Percentiles rank a stretch among this genome's conserved stretches.
Evolutionary conservation across 2,888 invertebrate species (phyloP).

Genomic region (Polydesmus complanatus): DNA sequence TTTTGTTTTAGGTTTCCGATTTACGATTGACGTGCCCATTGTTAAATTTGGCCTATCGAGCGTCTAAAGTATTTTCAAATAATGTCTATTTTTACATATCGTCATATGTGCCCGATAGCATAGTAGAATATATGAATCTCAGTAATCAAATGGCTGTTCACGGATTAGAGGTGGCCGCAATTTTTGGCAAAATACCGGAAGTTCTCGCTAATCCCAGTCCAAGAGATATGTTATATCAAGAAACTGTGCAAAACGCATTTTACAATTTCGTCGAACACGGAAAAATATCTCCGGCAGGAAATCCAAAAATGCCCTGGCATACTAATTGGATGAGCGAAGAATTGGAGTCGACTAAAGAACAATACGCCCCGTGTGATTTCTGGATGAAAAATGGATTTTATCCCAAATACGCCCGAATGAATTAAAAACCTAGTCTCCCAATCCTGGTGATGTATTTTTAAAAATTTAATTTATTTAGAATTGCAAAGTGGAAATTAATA

Average conservation of each 20-base stretch:
- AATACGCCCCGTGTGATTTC: conserved; percentile 58
- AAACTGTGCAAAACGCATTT: conserved; percentile 66
- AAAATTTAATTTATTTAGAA: no score
- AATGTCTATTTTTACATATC: conserved; percentile 58
- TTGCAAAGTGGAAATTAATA: no score
- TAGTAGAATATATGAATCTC: conserved; percentile 5
- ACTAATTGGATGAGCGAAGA: conserved; percentile 21
- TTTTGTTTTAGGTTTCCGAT: conserved; percentile 45
- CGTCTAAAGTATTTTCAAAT: conserved; percentile 15
- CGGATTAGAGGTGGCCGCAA: conserved; percentile 41
- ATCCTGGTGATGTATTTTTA: no score
- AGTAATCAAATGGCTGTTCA: conserved; percentile 18
- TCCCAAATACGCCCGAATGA: conserved; percentile 13
- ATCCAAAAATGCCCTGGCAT: conserved; percentile 31
- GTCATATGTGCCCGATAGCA: conserved; percentile 41
- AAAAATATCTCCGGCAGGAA: conserved; percentile 24
- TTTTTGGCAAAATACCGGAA: conserved; percentile 50
- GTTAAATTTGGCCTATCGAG: conserved; percentile 43
- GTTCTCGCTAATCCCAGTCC: conserved; percentile 47
- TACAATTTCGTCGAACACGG: conserved; percentile 68
- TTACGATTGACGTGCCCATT: conserved; percentile 67
- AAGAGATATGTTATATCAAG: conserved; percentile 57
- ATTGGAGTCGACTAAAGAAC: conserved; percentile 26
- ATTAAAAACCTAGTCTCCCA: no score
- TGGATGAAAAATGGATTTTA: conserved; percentile 42